Conservation (phyloP, 2,797 vertebrate species). For the Xyrichtys novacula region DNA sequence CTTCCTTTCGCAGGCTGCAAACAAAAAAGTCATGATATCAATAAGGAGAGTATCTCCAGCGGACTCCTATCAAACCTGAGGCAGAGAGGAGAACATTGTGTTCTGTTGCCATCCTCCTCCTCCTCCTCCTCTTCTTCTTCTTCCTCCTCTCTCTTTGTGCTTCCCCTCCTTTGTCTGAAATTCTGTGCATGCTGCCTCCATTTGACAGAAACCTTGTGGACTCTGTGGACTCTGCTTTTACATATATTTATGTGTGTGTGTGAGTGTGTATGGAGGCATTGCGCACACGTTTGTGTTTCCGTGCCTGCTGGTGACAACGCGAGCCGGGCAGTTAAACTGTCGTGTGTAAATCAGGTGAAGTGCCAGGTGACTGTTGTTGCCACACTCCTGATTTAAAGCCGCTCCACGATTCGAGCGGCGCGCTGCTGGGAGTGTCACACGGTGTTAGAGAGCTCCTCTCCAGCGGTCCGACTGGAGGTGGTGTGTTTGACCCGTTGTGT, state of each 20-base stretch:
- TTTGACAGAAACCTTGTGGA: conserved; percentile 24
- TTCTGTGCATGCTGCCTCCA: conserved; percentile 34
- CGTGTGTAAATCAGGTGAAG: conserved; percentile 63
- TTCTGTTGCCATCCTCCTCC: not conserved
- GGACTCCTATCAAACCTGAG: conserved; percentile 8
- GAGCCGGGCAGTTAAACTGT: conserved; percentile 57
- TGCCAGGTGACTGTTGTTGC: conserved; percentile 60
- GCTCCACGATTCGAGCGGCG: conserved; percentile 16
- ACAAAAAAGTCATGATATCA: not conserved
- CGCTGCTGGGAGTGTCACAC: conserved; percentile 7
- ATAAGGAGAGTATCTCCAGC: not conserved
- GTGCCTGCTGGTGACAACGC: conserved; percentile 37
- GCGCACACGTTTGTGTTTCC: conserved; percentile 21
- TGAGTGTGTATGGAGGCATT: not conserved
- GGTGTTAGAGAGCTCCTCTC: conserved; percentile 1
- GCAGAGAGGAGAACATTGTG: conserved; percentile 11
- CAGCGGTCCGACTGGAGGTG: not conserved
- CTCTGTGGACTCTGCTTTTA: conserved; percentile 15
- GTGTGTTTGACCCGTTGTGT: conserved; percentile 8
- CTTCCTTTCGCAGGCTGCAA: not conserved
- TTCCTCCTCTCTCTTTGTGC: not conserved
- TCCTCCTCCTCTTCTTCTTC: no score
- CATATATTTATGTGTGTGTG: not conserved
- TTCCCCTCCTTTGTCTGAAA: conserved; percentile 24
- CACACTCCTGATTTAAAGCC: conserved; percentile 57